Conservation (phyloP, 2,113 vertebrate genomes). For the Cepphus grylle region DNA sequence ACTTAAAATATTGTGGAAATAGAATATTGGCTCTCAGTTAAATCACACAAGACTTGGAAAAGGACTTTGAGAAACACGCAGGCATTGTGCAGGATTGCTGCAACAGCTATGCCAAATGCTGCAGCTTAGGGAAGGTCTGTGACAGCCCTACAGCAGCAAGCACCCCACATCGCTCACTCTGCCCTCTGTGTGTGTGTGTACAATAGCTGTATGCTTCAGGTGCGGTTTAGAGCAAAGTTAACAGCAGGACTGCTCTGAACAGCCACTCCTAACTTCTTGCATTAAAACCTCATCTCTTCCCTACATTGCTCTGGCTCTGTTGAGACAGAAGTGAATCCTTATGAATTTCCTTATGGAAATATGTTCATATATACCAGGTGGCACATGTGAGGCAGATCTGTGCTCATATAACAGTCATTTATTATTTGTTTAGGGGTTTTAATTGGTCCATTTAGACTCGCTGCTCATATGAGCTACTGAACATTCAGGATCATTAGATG, state of each 20-base stretch:
- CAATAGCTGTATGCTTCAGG: neutral
- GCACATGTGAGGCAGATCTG: neutral
- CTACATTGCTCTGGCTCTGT: neutral
- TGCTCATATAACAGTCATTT: neutral
- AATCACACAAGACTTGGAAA: conserved; percentile 40
- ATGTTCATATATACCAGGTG: neutral
- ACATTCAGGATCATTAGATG: neutral
- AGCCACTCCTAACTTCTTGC: neutral
- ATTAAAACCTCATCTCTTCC: neutral
- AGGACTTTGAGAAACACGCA: neutral
- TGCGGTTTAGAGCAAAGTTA: neutral
- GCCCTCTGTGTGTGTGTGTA: neutral
- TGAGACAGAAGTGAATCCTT: neutral
- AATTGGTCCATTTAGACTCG: neutral
- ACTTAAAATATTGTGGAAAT: conserved; percentile 56
- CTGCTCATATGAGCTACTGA: neutral
- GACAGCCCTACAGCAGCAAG: neutral
- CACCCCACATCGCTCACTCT: neutral
- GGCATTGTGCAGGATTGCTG: neutral
- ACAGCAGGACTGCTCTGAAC: neutral
- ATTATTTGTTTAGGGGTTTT: neutral
- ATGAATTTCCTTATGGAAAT: neutral
- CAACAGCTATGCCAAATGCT: neutral
- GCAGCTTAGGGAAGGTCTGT: neutral
- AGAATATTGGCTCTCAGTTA: conserved; percentile 50